These are phyloP conservation scores for Muscicapa striata DNA, from an alignment of 2,797 vertebrate genomes.

Conservation along the genomic window DNA sequence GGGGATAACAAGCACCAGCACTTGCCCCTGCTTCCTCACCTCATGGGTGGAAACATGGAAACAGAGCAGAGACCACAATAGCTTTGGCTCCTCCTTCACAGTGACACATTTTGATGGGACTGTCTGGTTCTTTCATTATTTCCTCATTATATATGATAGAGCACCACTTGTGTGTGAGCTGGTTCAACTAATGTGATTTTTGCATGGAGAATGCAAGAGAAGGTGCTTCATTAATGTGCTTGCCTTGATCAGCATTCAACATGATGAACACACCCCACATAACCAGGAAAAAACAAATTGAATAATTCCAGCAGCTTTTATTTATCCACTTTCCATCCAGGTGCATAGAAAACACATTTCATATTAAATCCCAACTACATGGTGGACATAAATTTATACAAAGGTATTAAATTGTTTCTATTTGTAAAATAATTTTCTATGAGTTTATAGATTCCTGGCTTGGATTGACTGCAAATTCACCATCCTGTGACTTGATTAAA, in stretches of 20 bases:
- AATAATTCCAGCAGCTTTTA: not conserved
- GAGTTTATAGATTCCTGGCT: conserved; percentile 6
- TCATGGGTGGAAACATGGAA: not conserved
- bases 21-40: not conserved
- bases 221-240: not conserved
- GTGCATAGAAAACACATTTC: not conserved
- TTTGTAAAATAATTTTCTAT: not conserved
- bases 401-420: conserved; percentile 25
- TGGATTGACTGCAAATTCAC: not conserved
- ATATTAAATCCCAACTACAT: not conserved
- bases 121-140: not conserved
- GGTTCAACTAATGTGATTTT: not conserved
- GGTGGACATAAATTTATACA: not conserved
- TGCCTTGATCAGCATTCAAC: not conserved
- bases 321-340: not conserved
- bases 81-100: not conserved
- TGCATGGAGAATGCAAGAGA: not conserved
- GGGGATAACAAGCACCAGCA: not conserved
- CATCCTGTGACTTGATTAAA: conserved; percentile 18
- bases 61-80: not conserved
- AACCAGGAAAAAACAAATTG: not conserved
- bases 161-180: not conserved
- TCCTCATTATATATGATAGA: not conserved
- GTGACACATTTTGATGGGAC: not conserved
- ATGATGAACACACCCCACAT: not conserved